Percentiles rank a stretch among this genome's conserved stretches.
These are phyloP conservation scores for Drosophila birchii DNA, from an alignment of 2,888 invertebrate species.

Conservation along the genomic window DNA sequence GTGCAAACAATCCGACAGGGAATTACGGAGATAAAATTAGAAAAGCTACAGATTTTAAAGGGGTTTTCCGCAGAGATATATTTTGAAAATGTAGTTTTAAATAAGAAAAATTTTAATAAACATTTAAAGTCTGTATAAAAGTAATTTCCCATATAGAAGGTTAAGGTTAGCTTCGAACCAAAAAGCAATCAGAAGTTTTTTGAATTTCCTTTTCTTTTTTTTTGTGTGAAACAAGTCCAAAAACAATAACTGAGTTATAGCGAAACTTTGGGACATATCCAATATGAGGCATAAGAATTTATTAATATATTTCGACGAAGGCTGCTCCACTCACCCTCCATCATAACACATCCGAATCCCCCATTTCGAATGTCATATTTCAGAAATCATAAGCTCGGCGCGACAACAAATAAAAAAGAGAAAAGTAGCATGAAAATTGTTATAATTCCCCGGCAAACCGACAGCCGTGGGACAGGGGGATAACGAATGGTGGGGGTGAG, in stretches of 20 bases:
- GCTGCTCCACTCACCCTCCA: constrained; percentile 53
- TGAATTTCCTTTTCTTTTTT: not conserved
- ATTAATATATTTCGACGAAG: constrained; percentile 73
- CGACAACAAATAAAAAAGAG: constrained; percentile 77
- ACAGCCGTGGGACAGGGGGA: constrained; percentile 41
- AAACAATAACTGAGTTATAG: constrained; percentile 33
- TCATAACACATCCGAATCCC: constrained; percentile 27
- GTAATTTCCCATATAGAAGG: not conserved
- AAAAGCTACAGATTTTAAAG: not conserved
- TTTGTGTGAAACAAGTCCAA: not conserved
- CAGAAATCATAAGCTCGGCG: constrained; percentile 83
- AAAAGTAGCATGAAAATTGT: constrained; percentile 80
- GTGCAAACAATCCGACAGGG: constrained; percentile 13
- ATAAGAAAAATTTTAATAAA: not conserved
- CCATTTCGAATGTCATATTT: constrained; percentile 74
- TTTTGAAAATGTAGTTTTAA: not conserved
- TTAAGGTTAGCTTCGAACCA: not conserved
- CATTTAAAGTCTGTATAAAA: not conserved
- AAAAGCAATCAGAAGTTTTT: constrained; percentile 18
- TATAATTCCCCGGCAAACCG: constrained; percentile 77
- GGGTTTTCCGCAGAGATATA: not conserved
- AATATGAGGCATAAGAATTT: constrained; percentile 62
- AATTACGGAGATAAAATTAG: constrained; percentile 9
- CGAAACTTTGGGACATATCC: constrained; percentile 65
- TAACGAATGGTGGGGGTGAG: constrained; percentile 13